These are phyloP conservation scores for Sepioteuthis lessoniana DNA, from an alignment of 2,888 invertebrate genomes.

Conservation along the genomic window DNA sequence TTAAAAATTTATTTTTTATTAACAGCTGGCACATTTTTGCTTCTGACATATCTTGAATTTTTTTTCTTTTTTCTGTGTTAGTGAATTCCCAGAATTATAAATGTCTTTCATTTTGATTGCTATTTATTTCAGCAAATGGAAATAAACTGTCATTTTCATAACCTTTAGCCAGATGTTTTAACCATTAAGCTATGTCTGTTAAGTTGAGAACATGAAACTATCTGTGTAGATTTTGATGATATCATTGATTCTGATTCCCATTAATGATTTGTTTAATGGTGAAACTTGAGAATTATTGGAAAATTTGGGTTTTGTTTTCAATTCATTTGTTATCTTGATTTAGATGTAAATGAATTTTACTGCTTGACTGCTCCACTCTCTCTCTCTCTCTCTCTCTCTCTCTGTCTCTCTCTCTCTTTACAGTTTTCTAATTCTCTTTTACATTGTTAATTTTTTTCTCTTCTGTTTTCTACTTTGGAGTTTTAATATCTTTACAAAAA, in stretches of 20 bases:
- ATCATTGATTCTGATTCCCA: not conserved
- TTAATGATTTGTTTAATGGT: not conserved
- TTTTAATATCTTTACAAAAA: no score
- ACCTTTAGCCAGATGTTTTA: not conserved
- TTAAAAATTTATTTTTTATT: no score
- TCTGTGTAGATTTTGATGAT: not conserved
- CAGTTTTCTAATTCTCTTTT: no score
- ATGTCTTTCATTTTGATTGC: not conserved
- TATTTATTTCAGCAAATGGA: not conserved
- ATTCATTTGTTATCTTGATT: not conserved
- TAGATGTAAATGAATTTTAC: not conserved
- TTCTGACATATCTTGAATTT: no score
- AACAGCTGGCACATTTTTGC: no score
- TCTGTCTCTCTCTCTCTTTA: no score
- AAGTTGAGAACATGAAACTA: not conserved
- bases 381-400: no score
- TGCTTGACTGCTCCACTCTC: not conserved
- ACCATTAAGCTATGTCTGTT: not conserved
- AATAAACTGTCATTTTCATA: not conserved
- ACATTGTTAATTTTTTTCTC: no score
- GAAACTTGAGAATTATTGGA: not conserved
- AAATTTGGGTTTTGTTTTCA: not conserved
- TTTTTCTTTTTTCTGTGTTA: no score
- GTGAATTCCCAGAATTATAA: not conserved
- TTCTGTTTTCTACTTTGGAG: no score